Evolutionary conservation across 2,888 invertebrate genomes (phyloP), one percentile per base, ranked within the genome.

Genomic region (Cheilosia impressa): DNA sequence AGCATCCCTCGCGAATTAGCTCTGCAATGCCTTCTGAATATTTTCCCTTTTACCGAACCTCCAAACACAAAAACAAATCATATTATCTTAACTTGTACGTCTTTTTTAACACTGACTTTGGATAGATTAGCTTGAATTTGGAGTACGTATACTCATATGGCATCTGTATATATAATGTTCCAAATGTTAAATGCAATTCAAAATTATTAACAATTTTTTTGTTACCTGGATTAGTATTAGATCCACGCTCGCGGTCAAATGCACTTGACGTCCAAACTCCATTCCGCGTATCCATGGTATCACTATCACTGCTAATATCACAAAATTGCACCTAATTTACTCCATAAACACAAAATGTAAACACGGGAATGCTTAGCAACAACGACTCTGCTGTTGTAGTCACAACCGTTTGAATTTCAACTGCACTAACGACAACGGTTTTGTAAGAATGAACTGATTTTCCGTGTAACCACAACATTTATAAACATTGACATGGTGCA

Each of bases 221-320:
- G 6, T n/a, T 72, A 79, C 83, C 83, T 79, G 73, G 73, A 15
- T 75, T 79, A 34, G 65, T 79, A 34, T 65, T 52, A 15, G 55
- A 60, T 15, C 10, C 55, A 22, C 31, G 55, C 7, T 43, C 68
- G 45, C 41, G 68, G 19, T 57, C 24, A 38, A 38, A 52, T 7
- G 63, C 75, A 58, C 69, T 73, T 10, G 79, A 65, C 6, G 79
- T 75, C 83, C 83, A 84, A 43, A 79, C 19, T 24, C 38, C 31
- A 65, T 60, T 75, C 41, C 68, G 47, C 53, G 83, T 75, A 52
- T 69, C 79, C 83, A 84, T 84, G 65, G 58, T 60, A 52, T 62
- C 24, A 52, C 58, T 66, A 58, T 60, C 22, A 52, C 34, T 65
- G 6, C 4, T 24, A 50, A 47, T 65, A 60, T 58, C 43, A 76